These are phyloP conservation scores for Cryptotis parvus DNA, from an alignment of 2,113 vertebrate genomes.

Conservation along the genomic window DNA sequence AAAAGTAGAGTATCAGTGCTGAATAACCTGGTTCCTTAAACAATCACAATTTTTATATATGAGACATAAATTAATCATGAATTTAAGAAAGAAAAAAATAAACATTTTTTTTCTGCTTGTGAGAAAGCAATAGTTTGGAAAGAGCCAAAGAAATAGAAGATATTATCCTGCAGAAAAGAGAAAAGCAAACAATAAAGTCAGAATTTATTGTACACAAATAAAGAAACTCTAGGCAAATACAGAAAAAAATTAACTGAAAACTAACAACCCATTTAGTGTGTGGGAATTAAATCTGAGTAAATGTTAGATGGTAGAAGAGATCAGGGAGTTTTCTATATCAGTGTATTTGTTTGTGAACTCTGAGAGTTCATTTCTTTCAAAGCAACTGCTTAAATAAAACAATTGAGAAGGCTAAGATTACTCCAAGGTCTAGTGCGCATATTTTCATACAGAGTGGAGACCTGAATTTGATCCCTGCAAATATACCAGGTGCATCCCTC, in stretches of 20 bases:
- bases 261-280: not conserved
- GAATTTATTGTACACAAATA: not conserved
- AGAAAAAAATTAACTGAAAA: not conserved
- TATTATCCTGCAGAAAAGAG: not conserved
- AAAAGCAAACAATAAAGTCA: not conserved
- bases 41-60: not conserved
- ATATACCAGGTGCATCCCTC: no score
- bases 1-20: not conserved
- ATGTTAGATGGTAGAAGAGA: not conserved
- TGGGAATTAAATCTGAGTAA: not conserved
- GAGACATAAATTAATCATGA: not conserved
- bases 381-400: conserved; percentile 11
- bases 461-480: no score
- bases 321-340: not conserved
- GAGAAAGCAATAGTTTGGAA: not conserved
- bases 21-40: not conserved
- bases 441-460: no score
- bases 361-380: conserved; percentile 14
- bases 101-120: not conserved
- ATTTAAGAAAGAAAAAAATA: not conserved
- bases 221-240: not conserved
- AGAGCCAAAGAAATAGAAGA: not conserved
- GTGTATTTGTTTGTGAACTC: conserved; percentile 12
- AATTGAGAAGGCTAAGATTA: not conserved
- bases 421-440: no score